These are phyloP conservation scores for Chiridota heheva DNA, from an alignment of 35 echinoderm and acorn worm species.

Conservation along the genomic window DNA sequence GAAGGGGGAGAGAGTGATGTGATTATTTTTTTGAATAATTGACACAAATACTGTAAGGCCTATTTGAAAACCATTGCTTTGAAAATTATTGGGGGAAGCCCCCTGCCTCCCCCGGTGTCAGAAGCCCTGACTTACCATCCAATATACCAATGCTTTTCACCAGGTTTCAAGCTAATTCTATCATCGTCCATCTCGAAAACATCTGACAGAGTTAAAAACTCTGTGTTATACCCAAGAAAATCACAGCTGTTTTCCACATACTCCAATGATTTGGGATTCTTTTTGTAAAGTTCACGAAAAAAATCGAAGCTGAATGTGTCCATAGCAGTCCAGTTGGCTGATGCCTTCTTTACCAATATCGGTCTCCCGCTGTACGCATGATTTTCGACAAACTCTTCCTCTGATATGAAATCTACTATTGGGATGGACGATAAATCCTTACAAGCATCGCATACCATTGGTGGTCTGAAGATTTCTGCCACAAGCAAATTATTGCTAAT, in stretches of 20 bases:
- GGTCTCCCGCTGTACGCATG: slow-evolving; percentile 82
- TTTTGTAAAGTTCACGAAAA: slow-evolving; percentile 68
- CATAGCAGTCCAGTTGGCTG: slow-evolving; percentile 67
- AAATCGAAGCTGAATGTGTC: slow-evolving; percentile 66
- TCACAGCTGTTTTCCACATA: slow-evolving; percentile 62
- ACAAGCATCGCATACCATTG: slow-evolving; percentile 66
- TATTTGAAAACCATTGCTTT: no score
- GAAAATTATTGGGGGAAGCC: no score
- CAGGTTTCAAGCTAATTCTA: slow-evolving; percentile 39
- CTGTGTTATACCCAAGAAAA: slow-evolving; percentile 83
- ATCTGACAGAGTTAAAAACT: slow-evolving; percentile 60
- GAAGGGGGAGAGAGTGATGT: no score
- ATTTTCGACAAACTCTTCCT: slow-evolving; percentile 61
- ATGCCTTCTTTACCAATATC: slow-evolving; percentile 64
- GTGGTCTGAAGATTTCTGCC: slow-evolving; percentile 55
- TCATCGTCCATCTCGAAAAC: slow-evolving; percentile 72
- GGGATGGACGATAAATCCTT: slow-evolving; percentile 49
- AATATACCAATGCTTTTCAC: slow-evolving; percentile 71
- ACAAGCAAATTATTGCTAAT: slow-evolving; percentile 48
- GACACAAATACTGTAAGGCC: no score
- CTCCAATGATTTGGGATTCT: slow-evolving; percentile 42
- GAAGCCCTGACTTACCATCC: slow-evolving; percentile 68
- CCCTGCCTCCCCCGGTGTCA: neutral
- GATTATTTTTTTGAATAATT: no score
- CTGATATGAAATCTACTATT: slow-evolving; percentile 34